Evolutionary conservation across 2,888 invertebrate species (phyloP), one percentile per base, ranked within the genome.

Genomic region (Galeruca laticollis): DNA sequence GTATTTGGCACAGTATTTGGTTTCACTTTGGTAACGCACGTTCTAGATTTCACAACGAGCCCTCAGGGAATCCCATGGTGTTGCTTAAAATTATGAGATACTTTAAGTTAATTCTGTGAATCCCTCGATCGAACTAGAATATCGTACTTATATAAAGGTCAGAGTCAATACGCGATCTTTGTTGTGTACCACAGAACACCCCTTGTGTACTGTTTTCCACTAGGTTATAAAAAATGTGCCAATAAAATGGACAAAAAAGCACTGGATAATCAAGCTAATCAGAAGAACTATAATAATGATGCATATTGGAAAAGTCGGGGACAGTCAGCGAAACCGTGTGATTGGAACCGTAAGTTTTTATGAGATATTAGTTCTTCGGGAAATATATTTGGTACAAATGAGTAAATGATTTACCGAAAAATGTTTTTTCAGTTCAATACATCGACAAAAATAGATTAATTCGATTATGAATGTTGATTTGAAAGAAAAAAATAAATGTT

Each of bases 261-360:
- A 4, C 71, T 71, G 13, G 73, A 76, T 54, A 68, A 69, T 57
- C 52, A 71, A 31, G 68, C 75, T 0, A 69, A 69, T 51, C 76
- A 76, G 62, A 72, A 67, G 49, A 76, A 76, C 63, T 70, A 75
- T 1, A 76, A 76, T 56, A 75, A 76, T 21, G 62, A 72, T 0
- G 47, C 61, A 1, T 76, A 68, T 40, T 73, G 73, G 49, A 68
- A 72, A 21, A 65, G 66, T 1, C 52, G 64, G 49, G 61, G 64
- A 13, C 20, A 54, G 11, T 31, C 59, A 33, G 51, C 43, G 13
- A 61, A 69, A 59, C 56, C 65, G 11, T 35, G 15, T 18, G 15
- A 59, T 51, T 40, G 40, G 40, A 18, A 10, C n/a, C 37, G 63
- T 63, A 54, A n/a, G 63, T 54, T 15, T 21, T 40, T 26, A n/a